A percentile compares a stretch with the other conserved stretches of the same genome.
Conservation (phyloP, 2,797 vertebrate genomes). For the Sebastes taczanowskii region DNA sequence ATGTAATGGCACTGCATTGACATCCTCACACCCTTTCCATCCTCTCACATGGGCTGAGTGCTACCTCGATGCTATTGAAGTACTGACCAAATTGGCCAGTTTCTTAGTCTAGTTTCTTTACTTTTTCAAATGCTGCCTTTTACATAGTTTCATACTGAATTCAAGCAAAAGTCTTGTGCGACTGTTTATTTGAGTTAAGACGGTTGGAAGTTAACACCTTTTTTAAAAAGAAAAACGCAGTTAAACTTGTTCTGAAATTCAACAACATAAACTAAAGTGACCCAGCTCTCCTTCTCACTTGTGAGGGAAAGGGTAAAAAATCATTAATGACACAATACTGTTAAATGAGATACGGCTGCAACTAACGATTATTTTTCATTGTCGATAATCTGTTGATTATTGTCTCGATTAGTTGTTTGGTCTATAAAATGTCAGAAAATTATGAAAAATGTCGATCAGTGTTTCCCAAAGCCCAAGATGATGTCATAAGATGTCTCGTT, state of each 20-base stretch:
- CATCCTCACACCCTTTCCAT: slow-evolving; percentile 1
- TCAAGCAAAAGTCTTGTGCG: not conserved
- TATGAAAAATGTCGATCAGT: not conserved
- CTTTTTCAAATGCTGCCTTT: not conserved
- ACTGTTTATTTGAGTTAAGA: not conserved
- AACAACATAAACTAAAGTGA: not conserved
- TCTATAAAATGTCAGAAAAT: not conserved
- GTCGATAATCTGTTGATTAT: not conserved
- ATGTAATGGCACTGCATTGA: slow-evolving; percentile 34
- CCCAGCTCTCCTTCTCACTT: not conserved
- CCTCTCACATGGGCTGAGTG: not conserved
- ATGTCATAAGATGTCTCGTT: too few relatives aligned
- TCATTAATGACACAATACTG: not conserved
- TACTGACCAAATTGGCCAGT: not conserved
- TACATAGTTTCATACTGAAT: not conserved
- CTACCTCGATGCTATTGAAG: not conserved
- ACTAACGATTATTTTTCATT: not conserved
- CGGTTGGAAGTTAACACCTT: too few relatives aligned
- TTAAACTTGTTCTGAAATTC: not conserved
- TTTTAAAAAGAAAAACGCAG: not conserved
- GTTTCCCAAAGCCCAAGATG: too few relatives aligned
- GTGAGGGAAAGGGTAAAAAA: not conserved
- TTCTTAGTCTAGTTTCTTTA: not conserved
- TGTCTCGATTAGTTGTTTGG: not conserved
- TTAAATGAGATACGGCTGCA: not conserved